phyloP scores from a whole-genome alignment of 2,113 vertebrate genomes.

The Protomyctophum bolini region DNA sequence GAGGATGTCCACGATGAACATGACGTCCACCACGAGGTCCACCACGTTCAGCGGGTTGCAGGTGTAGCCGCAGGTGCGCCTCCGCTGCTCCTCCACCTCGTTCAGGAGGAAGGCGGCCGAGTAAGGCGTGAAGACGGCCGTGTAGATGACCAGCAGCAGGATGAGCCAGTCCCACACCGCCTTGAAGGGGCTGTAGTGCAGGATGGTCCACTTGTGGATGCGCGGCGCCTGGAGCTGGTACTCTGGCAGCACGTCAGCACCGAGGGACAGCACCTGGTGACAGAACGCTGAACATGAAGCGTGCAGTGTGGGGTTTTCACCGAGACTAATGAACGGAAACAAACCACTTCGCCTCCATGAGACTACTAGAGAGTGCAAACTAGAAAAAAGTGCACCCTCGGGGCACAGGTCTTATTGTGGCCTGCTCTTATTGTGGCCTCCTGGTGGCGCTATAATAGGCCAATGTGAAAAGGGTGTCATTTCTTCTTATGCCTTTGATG shows the following conservation, averaged over 20 bases:
- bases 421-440: too few species aligned
- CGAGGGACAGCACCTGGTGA: conserved; percentile 90
- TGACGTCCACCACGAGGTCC: conserved; percentile 98
- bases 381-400: too few species aligned
- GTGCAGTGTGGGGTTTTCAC: too few species aligned
- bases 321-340: neutral
- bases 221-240: conserved; percentile 96
- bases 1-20: conserved; percentile 97
- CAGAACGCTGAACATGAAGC: neutral
- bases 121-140: conserved; percentile 95
- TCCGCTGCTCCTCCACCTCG: conserved; percentile 88
- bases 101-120: conserved; percentile 96
- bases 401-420: too few species aligned
- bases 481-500: too few species aligned
- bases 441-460: too few species aligned
- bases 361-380: too few species aligned
- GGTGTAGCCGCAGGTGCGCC: conserved; percentile 87
- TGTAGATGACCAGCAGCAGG: conserved; percentile 97
- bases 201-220: conserved; percentile 95
- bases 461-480: too few species aligned
- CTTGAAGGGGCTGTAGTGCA: conserved; percentile 99
- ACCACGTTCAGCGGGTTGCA: conserved; percentile 95
- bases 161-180: conserved; percentile 99
- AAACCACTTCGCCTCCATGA: too few species aligned
- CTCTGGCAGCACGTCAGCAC: conserved; percentile 94